Evolutionary conservation across 2,797 vertebrate genomes (phyloP), one percentile per base, ranked within the genome.

Genomic region (Tenualosa ilisha): DNA sequence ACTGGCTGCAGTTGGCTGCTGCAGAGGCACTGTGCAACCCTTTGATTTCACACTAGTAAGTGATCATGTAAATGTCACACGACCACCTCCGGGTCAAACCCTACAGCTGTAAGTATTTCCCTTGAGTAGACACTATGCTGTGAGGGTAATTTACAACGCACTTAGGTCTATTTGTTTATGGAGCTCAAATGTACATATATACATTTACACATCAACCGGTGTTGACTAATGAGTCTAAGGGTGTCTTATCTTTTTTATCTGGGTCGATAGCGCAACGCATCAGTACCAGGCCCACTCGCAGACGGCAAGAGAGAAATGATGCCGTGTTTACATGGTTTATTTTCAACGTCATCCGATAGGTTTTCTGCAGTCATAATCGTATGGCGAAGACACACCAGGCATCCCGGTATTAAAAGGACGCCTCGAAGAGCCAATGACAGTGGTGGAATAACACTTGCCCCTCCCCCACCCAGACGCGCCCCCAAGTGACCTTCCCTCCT

Each of bases 361-460:
- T 5, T 17, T 72, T 72, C 11, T 65, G 61, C 24, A 68, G 65
- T 31, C 46, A 24, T n/a, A 9, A 20, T n/a, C n/a, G 54, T 49
- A 65, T 26, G 50, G 12, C 15, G n/a, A 12, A 68, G 26, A 24
- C 61, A 50, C 12, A 46, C 9, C 50, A 72, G 40, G 26, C 82
- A 56, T 50, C 83, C 68, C 17, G 24, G 24, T 81, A n/a, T 86
- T 50, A 75, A 83, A 84, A 31, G 8, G 54, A 59, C 43, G 46
- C 81, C 15, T 20, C 72, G 37, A 20, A 8, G 72, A 79, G 40
- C 72, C 72, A 79, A 79, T 79, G 72, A 22, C 6, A 15, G 7
- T 43, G 87, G 86, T 83, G 87, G 85, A 85, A 89, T 90, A 87
- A 89, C 90, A 17, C 90, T 88, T 26, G 11, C 88, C 84, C 86